Evolutionary conservation across 2,797 vertebrate genomes (phyloP).

Genomic region (Pitangus sulphuratus): DNA sequence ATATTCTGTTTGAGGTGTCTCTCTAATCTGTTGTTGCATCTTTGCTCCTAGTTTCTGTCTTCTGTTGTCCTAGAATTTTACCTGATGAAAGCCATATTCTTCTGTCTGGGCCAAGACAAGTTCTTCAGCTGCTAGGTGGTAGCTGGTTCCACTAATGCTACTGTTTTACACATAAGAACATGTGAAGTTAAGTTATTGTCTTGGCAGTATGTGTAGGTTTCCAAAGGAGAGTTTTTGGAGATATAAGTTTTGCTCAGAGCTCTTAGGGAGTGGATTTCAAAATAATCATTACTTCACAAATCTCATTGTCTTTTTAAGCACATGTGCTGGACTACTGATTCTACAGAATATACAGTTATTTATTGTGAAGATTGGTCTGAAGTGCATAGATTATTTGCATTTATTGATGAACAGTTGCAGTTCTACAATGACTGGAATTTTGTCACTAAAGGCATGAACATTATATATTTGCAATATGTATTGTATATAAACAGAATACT

Average conservation of each 20-base stretch:
- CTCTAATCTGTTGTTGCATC: neutral
- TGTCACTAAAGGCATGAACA: neutral
- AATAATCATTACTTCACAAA: neutral
- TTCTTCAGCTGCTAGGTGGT: neutral
- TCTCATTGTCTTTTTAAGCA: neutral
- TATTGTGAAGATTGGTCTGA: neutral
- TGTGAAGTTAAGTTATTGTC: neutral
- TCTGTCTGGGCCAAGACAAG: neutral
- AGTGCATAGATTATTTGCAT: neutral
- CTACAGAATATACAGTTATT: neutral
- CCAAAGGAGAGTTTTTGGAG: neutral
- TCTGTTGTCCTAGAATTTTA: neutral
- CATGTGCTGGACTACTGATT: neutral
- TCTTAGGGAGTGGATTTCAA: neutral
- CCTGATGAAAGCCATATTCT: neutral
- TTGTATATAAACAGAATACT: neutral
- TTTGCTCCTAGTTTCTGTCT: neutral
- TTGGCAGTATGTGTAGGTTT: neutral
- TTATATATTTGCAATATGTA: neutral
- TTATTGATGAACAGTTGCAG: neutral
- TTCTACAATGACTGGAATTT: neutral
- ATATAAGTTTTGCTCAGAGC: neutral
- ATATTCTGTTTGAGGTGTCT: neutral
- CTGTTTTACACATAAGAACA: neutral
- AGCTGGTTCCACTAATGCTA: neutral